Percentiles rank a stretch among this genome's conserved stretches.
These are phyloP conservation scores for Aurelia aurita DNA, from an alignment of 30 jellyfish, hydroid and myxozoan species.

Conservation along the genomic window DNA sequence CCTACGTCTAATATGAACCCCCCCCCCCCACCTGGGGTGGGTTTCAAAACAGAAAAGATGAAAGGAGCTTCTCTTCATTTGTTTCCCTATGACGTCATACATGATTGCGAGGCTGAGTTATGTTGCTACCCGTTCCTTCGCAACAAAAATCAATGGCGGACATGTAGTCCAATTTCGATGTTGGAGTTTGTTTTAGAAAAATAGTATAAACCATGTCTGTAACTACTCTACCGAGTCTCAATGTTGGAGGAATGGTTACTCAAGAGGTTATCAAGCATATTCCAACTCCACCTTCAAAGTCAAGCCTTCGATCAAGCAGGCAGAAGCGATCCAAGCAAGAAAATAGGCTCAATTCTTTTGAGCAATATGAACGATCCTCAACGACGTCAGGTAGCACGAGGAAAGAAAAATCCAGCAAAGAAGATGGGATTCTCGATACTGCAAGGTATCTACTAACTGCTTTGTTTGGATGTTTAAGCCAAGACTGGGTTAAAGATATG, in stretches of 20 bases:
- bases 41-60: too few relatives aligned
- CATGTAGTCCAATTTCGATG: too few relatives aligned
- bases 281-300: constrained; percentile 71
- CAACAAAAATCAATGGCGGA: too few relatives aligned
- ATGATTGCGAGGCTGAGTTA: too few relatives aligned
- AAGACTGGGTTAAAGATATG: too few relatives aligned
- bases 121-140: too few relatives aligned
- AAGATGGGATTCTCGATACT: constrained; percentile 42
- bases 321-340: too few relatives aligned
- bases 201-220: constrained; percentile 45
- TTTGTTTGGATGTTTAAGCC: background rate
- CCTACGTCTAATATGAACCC: too few relatives aligned
- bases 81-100: too few relatives aligned
- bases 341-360: background rate
- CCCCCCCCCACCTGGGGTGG: too few relatives aligned
- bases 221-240: constrained; percentile 60
- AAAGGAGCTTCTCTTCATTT: too few relatives aligned
- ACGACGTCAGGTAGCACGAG: constrained; percentile 7
- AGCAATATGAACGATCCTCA: background rate
- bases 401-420: background rate
- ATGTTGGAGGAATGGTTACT: constrained; percentile 69
- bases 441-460: constrained; percentile 38
- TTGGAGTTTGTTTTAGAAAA: too few relatives aligned
- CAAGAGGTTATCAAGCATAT: constrained; percentile 66
- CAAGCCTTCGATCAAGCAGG: background rate